Evolutionary conservation across 30 jellyfish, hydroid and myxozoan species (phyloP), one percentile per base, ranked within the genome.

Genomic region (Mastigias papua): DNA sequence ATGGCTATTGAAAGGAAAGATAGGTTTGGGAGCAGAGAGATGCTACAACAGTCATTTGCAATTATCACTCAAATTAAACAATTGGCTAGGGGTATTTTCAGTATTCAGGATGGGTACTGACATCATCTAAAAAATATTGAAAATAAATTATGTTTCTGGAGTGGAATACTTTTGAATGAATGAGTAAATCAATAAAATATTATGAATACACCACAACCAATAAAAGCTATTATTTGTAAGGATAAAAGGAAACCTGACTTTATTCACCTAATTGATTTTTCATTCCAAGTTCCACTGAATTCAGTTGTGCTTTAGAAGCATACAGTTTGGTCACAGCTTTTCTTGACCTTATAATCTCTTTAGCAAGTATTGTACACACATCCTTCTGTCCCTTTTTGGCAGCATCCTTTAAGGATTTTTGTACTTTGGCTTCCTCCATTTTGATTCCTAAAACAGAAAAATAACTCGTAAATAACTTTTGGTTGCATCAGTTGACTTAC

Each of bases 341-440:
- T 60, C 99, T 75, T 49, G 99, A 95, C 26, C 91, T 86, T 28
- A 95, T 86, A 16, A 95, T 80, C 71, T 95, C 99, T 76, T 95
- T 95, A 0, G 99, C 99, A 75, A 95, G 78, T 37, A 95, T 95
- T 31, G 78, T 37, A 62, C 99, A 95, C 4, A 95, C 97, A 76
- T 90, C 99, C 54, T 90, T 89, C 57, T 95, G 89, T 25, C 99
- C 99, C 70, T 95, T 95, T 30, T 95, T 95, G 19, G 99, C 99
- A 70, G 99, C 99, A 86, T 90, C 99, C 67, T 95, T 95, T 62
- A 95, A 54, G 29, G 99, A 95, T 48, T 83, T 82, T 61, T 95
- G 95, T n/a, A 95, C 99, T 69, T 90, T 90, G 20, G 95, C 96
- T 80, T 95, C 99, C 42, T 89, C 97, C 90, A 76, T 85, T 80